phyloP scores from a whole-genome alignment of 1,140 invertebrate species.

The Heliconius melpomene region DNA sequence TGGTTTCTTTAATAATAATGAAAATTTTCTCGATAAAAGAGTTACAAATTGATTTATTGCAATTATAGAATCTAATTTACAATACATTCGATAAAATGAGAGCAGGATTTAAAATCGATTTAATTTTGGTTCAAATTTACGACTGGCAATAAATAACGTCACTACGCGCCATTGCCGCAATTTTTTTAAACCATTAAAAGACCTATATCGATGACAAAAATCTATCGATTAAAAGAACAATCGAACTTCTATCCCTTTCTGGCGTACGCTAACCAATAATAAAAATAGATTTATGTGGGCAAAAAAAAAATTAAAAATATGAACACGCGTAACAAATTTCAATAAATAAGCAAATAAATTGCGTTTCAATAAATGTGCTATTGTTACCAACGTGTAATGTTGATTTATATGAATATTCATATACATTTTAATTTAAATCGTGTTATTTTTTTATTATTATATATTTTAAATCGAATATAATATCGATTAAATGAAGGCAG shows the following conservation, averaged over 20 bases:
- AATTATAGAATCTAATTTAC: conserved; percentile 39
- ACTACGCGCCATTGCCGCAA: conserved; percentile 70
- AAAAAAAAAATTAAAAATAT: conserved; percentile 55
- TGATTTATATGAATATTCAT: conserved; percentile 81
- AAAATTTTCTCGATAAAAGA: conserved; percentile 40
- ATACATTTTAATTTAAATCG: conserved; percentile 52
- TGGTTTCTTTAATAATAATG: not conserved
- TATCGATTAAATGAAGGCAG: conserved; percentile 18
- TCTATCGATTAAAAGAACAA: conserved; percentile 52
- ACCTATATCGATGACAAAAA: conserved; percentile 63
- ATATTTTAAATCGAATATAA: conserved; percentile 40
- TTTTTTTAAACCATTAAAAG: conserved; percentile 79
- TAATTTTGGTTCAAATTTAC: conserved; percentile 76
- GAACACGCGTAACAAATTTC: conserved; percentile 75
- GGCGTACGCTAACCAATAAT: conserved; percentile 33
- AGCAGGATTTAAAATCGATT: conserved; percentile 69
- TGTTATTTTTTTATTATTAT: conserved; percentile 36
- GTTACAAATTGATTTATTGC: conserved; percentile 64
- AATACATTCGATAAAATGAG: conserved; percentile 48
- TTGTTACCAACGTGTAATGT: conserved; percentile 67
- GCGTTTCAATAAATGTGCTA: conserved; percentile 68
- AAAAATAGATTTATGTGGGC: conserved; percentile 41
- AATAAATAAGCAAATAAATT: conserved; percentile 80
- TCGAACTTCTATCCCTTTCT: conserved; percentile 49
- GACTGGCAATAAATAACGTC: conserved; percentile 70